These are phyloP conservation scores for Chiroxiphia lanceolata DNA, from an alignment of 2,797 vertebrate species.

Conservation along the genomic window DNA sequence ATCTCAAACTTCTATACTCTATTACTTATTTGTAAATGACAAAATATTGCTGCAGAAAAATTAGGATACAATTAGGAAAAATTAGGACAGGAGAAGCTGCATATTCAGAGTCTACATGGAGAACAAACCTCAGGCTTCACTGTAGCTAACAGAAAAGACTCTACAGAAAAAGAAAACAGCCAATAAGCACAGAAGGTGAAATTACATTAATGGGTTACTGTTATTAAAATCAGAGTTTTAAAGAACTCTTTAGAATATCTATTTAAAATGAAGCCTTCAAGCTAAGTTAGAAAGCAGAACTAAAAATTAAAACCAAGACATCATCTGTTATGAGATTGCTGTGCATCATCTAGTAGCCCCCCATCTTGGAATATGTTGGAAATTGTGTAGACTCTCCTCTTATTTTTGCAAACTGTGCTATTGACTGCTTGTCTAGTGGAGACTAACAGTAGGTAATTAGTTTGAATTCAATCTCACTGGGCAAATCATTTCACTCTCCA, in stretches of 20 bases:
- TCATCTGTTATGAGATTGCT: background rate
- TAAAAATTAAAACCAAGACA: slow-evolving; percentile 1
- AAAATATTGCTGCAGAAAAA: background rate
- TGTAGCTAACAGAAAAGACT: background rate
- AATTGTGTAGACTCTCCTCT: background rate
- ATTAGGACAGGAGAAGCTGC: background rate
- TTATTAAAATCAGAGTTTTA: slow-evolving; percentile 1
- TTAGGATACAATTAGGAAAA: background rate
- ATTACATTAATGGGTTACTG: background rate
- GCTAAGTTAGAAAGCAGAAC: background rate
- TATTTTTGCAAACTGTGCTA: background rate
- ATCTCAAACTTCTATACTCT: background rate
- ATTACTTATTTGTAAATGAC: background rate
- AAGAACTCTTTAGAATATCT: background rate
- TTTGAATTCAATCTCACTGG: slow-evolving; percentile 23
- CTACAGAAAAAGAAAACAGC: background rate
- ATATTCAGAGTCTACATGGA: background rate
- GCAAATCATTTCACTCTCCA: slow-evolving; percentile 41
- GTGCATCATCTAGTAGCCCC: background rate
- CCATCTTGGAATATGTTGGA: background rate
- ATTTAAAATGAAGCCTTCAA: background rate
- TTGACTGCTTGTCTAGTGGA: slow-evolving; percentile 3
- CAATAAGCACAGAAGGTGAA: background rate
- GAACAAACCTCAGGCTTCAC: background rate
- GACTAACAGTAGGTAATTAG: slow-evolving; percentile 11